Conservation (phyloP, 2,888 invertebrate genomes). For the Troilus luridus region DNA sequence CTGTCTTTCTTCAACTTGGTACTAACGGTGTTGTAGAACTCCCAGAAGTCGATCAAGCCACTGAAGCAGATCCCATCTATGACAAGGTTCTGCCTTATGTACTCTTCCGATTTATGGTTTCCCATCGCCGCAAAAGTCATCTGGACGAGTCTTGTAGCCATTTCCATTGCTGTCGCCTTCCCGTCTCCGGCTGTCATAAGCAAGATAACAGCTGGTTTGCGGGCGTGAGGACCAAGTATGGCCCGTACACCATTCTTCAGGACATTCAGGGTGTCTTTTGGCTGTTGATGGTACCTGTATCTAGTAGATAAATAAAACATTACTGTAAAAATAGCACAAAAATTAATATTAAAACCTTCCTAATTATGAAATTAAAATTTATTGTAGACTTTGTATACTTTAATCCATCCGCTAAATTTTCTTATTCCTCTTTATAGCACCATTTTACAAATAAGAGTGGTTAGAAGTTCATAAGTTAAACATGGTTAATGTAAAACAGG, state of each 20-base stretch:
- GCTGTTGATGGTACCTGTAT: not conserved
- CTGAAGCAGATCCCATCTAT: conserved; percentile 35
- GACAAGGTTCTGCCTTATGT: not conserved
- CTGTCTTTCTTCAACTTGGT: not conserved
- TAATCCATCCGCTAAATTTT: not conserved
- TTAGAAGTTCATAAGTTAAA: not conserved
- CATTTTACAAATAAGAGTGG: not conserved
- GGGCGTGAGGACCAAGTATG: not conserved
- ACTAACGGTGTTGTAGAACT: conserved; percentile 34
- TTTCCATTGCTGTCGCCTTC: not conserved
- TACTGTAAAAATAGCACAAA: not conserved
- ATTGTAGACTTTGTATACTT: too few species aligned
- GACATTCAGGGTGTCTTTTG: not conserved
- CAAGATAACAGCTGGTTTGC: conserved; percentile 14
- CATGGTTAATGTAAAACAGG: not conserved
- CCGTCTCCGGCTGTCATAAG: not conserved
- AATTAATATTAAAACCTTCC: too few species aligned
- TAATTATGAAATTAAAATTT: too few species aligned
- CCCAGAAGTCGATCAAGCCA: conserved; percentile 36
- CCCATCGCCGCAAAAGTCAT: conserved; percentile 34
- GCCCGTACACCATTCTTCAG: conserved; percentile 42
- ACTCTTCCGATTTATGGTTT: not conserved
- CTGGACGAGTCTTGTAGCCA: conserved; percentile 34
- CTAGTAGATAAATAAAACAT: not conserved
- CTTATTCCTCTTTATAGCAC: not conserved